Evolutionary conservation across 2,888 invertebrate genomes (phyloP), one percentile per base, ranked within the genome.

Genomic region (Hypercompe scribonia): DNA sequence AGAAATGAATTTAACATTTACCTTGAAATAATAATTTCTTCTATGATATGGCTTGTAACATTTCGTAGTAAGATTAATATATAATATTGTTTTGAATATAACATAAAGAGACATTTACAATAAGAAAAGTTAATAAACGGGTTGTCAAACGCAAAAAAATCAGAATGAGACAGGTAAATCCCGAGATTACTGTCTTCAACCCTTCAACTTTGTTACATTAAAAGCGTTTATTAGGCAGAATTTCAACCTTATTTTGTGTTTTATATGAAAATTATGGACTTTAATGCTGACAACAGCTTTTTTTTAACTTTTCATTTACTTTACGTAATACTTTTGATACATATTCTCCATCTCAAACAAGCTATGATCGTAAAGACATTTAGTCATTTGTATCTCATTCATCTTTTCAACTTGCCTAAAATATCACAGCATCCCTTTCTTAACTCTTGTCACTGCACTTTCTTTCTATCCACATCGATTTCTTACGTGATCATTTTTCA

Each of bases 111-210:
- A 8, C 7, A 11, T 61, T 61, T 18, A 61, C 31, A 31, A 15
- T 61, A 31, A 31, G 24, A 58, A 31, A 61, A 31, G 2, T 31
- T 61, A 28, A 31, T 31, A 61, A 31, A 31, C 46, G 8, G 21
- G 21, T 50, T 18, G 15, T 61, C 31, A 31, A 15, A 58, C 28
- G 15, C 58, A 28, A 31, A 31, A 15, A 54, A 61, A 31, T 31
- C 61, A 61, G 18, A 61, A 31, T 31, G 31, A 61, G 31, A 31
- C 61, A 61, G 58, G 28, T 61, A 31, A 18, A 61, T 61, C 61
- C 61, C 31, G 31, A 61, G 31, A 61, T 61, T 61, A 61, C 61
- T 58, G 58, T 58, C 5, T 28, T 58, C 58, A 58, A 58, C 58
- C 58, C 58, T 58, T 58, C 4, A 31, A 24, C 31, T 31, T 61